Conservation (phyloP, 1,140 invertebrate genomes). For the Brachionus manjavacas region DNA sequence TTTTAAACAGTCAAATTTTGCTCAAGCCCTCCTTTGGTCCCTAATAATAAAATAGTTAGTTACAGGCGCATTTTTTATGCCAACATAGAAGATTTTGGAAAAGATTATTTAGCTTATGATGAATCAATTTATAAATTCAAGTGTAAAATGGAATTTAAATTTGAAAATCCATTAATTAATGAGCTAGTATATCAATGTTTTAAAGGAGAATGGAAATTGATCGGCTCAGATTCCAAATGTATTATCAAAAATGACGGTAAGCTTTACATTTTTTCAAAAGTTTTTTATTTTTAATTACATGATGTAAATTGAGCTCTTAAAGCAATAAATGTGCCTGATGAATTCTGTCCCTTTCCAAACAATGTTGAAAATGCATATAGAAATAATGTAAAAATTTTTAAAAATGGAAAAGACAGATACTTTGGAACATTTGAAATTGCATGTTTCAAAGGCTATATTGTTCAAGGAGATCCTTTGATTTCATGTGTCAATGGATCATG, state of each 20-base stretch:
- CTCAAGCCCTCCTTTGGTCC: neutral
- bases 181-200: neutral
- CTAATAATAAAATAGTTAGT: neutral
- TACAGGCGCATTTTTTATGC: conserved; percentile 6
- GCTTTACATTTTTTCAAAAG: too few species aligned
- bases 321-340: neutral
- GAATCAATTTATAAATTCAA: neutral
- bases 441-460: neutral
- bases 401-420: neutral
- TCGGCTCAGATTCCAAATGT: neutral
- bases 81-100: conserved; percentile 22
- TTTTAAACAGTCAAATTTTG: conserved; percentile 1
- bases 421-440: neutral
- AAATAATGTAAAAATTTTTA: neutral
- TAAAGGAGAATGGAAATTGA: neutral
- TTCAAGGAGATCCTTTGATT: neutral
- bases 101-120: conserved; percentile 26
- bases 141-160: neutral
- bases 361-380: neutral
- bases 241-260: neutral
- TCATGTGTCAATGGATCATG: neutral
- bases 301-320: neutral
- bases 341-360: neutral
- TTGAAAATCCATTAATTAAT: neutral
- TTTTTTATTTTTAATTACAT: too few species aligned